Evolutionary conservation across 1,140 invertebrate species (phyloP), one percentile per base, ranked within the genome.

Genomic region (Metaphire vulgaris): DNA sequence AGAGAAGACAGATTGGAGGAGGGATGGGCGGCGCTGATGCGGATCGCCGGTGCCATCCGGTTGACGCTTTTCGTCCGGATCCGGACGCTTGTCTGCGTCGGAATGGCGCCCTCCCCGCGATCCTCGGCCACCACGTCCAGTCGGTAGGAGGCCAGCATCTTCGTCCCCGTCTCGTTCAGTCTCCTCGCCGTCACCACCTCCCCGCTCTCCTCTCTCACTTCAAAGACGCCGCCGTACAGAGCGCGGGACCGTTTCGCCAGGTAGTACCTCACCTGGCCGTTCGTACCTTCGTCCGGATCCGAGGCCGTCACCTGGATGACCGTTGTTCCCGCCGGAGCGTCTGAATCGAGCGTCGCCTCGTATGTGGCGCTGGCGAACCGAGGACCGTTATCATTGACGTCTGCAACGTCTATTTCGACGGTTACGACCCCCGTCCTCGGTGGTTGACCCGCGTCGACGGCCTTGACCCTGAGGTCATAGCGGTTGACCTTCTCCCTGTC

Each of bases 241-340:
- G 21, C 41, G 6, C 41, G 6, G 6, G 41, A 56, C 21, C 21
- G 6, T 56, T 21, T 56, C 68, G 68, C 6, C 41, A 56, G 41
- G 41, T 12, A 56, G 21, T 76, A 76, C 31, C 33, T 34, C 71
- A 76, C 75, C 87, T 89, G 87, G 92, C 92, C 92, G 81, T 91
- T 92, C 79, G 93, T 82, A 89, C 56, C 92, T 88, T 75, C 92
- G 92, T 74, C 92, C 91, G 90, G 81, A 88, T 89, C 74, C 34
- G 89, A 90, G 30, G 90, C 90, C 0, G 90, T 90, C 16, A 96
- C 91, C 2, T 90, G 91, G 88, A 41, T 82, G 87, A 89, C 83
- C 88, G 89, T 83, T 81, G 28, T 67, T 33, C 33, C 74, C 26
- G 69, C 69, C 31, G 33, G 64, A 16, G 74, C 64, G 72, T 64